A percentile compares a stretch with the other conserved stretches of the same genome.
Conservation (phyloP, 2,113 vertebrate genomes). For the Nyctibius bracteatus region DNA sequence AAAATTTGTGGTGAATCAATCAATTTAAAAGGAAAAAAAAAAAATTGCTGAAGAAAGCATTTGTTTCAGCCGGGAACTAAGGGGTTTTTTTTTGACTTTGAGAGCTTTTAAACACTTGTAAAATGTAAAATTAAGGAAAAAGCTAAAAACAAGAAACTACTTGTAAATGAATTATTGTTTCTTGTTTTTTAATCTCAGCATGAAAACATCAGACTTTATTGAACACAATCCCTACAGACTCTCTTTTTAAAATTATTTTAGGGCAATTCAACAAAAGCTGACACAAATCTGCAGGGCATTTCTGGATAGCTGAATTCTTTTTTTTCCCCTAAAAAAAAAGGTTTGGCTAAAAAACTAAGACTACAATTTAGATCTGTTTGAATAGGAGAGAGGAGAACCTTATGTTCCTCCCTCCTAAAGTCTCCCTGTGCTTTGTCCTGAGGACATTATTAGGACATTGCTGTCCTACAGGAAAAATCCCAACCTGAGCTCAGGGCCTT, state of each 20-base stretch:
- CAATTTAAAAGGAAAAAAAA: background rate
- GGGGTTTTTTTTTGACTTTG: background rate
- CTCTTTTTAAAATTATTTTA: background rate
- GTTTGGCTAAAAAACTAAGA: background rate
- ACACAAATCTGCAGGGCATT: background rate
- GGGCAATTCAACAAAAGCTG: background rate
- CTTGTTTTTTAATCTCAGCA: background rate
- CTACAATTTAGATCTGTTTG: background rate
- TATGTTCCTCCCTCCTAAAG: background rate
- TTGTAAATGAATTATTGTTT: background rate
- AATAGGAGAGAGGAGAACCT: background rate
- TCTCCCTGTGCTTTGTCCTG: background rate
- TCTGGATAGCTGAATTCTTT: background rate
- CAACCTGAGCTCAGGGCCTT: background rate
- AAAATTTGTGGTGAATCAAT: slow-evolving; percentile 17
- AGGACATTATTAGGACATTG: slow-evolving; percentile 14
- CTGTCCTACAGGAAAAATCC: background rate
- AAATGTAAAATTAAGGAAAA: background rate
- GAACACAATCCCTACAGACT: background rate
- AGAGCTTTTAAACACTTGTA: background rate
- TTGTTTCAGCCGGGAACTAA: background rate
- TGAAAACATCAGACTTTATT: background rate
- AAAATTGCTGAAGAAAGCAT: background rate
- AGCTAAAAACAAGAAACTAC: background rate
- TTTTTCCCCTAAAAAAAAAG: background rate